Base-by-base conservation (phyloP, 2,797 vertebrate species). In the Sebastes baramenuke region DNA sequence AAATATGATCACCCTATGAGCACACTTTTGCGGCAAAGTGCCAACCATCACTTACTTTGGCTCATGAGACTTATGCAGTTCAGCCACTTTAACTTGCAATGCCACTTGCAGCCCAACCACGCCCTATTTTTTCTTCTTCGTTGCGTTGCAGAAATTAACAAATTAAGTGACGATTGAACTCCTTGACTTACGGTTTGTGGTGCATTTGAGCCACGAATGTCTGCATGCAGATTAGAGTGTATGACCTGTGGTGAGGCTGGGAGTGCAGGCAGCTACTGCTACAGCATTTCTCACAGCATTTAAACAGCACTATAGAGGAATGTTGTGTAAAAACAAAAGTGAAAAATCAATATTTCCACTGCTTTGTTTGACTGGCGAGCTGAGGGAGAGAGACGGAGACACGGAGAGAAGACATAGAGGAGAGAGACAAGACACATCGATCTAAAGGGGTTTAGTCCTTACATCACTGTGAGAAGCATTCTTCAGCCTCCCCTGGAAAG, bases 401-500 rank as follows among this genome's bases (percentile, higher is more conserved):
- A 94, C 76, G 82, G 52, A 92, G 83, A 92, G 73, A 71, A 81
- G 88, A 94, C 87, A 91, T 46, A 89, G 77, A 93, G 87, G 86
- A 93, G 90, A 92, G 81, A 93, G 94, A 96, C 95, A 90, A 92
- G 95, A 96, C 93, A 97, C 94, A 96, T 93, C 93, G 92, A 97
- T 94, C 95, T 95, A 46, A 88, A 94, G 91, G 89, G 88, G 88
- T 95, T 94, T 95, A 94, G 88, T 96, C 93, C 98, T 99, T 99
- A 99, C 98, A 97, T 99, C 98, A 96, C 97, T 97, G 97, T 99
- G 98, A 97, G 97, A 98, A 96, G 97, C 97, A 95, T 95, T 96
- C 97, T 99, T 99, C 97, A 97, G 97, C 96, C 97, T 99, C 96
- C 98, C 97, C 98, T 99, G 98, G 94, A 97, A 97, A 99, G 95